Conservation (phyloP, 2,113 vertebrate species). For the Cyprinodon tularosa region DNA sequence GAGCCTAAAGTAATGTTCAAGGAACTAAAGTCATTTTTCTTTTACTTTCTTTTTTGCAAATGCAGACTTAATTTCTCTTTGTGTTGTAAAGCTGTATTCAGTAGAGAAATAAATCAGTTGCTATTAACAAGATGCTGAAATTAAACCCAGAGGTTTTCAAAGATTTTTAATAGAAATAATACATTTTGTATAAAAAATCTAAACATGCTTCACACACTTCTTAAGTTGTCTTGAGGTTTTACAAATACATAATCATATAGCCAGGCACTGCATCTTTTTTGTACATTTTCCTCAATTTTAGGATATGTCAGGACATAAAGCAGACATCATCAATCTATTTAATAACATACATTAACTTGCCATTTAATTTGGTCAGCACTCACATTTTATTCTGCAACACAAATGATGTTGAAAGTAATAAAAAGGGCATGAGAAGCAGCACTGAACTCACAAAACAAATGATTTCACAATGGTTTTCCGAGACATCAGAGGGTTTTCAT, state of each 20-base stretch:
- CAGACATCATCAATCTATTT: constrained; percentile 91
- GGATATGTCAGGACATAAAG: constrained; percentile 88
- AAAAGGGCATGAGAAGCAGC: constrained; percentile 68
- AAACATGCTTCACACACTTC: constrained; percentile 96
- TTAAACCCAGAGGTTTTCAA: constrained; percentile 81
- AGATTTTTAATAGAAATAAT: constrained; percentile 98
- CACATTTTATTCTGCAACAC: constrained; percentile 89
- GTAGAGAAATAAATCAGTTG: neutral
- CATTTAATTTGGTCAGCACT: constrained; percentile 91
- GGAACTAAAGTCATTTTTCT: constrained; percentile 50
- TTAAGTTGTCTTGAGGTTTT: constrained; percentile 81
- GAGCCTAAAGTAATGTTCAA: constrained; percentile 54
- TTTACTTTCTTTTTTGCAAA: constrained; percentile 12
- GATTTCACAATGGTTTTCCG: constrained; percentile 60
- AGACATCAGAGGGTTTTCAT: constrained; percentile 64
- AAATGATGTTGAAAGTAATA: constrained; percentile 75
- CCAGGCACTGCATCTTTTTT: constrained; percentile 93
- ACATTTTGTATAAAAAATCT: constrained; percentile 85
- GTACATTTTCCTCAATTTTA: constrained; percentile 74
- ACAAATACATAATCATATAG: constrained; percentile 88
- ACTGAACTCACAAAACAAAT: constrained; percentile 79
- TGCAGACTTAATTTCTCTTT: constrained; percentile 31
- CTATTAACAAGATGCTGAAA: constrained; percentile 20
- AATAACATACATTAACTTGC: constrained; percentile 93
- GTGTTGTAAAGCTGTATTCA: neutral